Evolutionary conservation across 2,113 vertebrate genomes (phyloP).

Genomic region (Microtus montanus): DNA sequence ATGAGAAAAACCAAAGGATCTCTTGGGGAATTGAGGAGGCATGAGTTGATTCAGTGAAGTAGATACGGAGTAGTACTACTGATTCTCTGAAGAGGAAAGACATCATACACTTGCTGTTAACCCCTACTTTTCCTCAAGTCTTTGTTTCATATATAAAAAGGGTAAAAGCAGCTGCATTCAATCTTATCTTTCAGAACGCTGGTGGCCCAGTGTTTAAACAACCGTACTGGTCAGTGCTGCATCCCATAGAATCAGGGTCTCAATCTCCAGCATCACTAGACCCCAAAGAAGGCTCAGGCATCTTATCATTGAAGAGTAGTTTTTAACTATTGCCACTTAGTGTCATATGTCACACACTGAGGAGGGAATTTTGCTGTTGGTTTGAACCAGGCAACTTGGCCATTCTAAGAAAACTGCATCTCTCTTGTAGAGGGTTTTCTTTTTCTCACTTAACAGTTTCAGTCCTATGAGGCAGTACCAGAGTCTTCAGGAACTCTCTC

Average conservation of each 20-base stretch:
- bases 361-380: neutral
- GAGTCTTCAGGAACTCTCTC: conserved; percentile 18
- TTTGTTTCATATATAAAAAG: neutral
- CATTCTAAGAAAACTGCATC: neutral
- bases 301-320: neutral
- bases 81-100: neutral
- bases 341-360: neutral
- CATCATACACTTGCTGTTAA: neutral
- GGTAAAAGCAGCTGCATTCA: neutral
- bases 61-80: neutral
- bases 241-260: neutral
- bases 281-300: neutral
- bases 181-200: neutral
- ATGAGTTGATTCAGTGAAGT: neutral
- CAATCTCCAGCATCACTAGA: neutral
- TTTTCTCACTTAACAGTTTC: neutral
- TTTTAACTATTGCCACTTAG: neutral
- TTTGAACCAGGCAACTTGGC: neutral
- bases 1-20: neutral
- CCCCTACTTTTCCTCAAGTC: neutral
- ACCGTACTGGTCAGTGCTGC: neutral
- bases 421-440: neutral
- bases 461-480: conserved; percentile 17
- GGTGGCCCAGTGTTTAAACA: neutral
- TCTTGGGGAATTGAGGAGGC: neutral